These are phyloP conservation scores for Grammomys dolichurus DNA, from an alignment of 2,113 vertebrate genomes.

Conservation along the genomic window DNA sequence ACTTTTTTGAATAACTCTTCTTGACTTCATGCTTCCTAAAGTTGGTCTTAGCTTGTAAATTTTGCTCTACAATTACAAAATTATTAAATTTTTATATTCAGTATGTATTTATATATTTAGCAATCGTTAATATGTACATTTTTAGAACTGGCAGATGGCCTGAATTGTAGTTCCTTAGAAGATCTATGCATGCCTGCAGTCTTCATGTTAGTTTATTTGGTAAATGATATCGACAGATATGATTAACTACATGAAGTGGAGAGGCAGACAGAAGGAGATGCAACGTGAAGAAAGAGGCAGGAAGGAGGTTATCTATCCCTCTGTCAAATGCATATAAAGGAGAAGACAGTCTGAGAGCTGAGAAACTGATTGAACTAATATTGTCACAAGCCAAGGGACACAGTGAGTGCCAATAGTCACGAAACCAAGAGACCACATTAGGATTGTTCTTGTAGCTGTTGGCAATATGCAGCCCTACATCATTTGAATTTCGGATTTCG, in stretches of 20 bases:
- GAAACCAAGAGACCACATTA: background rate
- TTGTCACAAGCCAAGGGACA: background rate
- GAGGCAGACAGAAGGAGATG: background rate
- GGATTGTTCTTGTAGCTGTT: background rate
- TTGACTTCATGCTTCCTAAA: background rate
- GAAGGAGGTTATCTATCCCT: background rate
- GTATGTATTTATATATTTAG: background rate
- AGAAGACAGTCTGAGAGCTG: background rate
- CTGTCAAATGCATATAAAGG: background rate
- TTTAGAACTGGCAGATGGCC: background rate
- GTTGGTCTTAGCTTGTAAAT: background rate
- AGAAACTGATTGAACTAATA: background rate
- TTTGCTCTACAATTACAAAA: background rate
- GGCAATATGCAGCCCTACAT: rapidly evolving
- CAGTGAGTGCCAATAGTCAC: background rate
- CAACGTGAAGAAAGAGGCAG: background rate
- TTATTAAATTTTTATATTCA: background rate
- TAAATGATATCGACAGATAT: background rate
- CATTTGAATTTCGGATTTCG: background rate
- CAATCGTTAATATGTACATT: background rate
- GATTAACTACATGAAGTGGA: background rate
- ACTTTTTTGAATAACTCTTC: background rate
- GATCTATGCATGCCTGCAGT: background rate
- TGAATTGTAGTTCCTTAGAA: background rate
- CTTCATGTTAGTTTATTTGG: background rate